Conservation (phyloP, 2,113 vertebrate species). For the Marmota flaviventris region DNA sequence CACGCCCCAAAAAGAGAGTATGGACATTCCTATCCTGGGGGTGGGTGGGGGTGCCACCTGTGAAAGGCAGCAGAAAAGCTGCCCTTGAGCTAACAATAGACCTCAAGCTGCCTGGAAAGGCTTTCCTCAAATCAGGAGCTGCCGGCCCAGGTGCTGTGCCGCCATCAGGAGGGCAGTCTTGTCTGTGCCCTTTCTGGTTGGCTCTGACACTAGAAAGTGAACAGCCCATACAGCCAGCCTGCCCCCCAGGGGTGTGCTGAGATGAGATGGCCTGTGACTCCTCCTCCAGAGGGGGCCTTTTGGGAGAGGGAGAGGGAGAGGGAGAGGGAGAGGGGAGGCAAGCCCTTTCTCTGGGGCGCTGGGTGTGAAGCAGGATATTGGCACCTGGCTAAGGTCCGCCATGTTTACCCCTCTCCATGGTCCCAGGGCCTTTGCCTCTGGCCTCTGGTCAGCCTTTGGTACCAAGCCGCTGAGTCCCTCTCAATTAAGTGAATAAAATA, state of each 20-base stretch:
- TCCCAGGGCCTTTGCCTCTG: background rate
- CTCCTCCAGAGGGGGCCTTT: background rate
- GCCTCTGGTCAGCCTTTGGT: background rate
- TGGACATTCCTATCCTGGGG: background rate
- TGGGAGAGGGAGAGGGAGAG: background rate
- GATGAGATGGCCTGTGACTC: background rate
- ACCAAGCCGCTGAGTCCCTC: background rate
- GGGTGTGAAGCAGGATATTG: background rate
- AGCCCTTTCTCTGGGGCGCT: background rate
- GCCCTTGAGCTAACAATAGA: slow-evolving; percentile 76
- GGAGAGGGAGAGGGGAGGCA: background rate
- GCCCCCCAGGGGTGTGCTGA: background rate
- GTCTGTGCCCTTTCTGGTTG: slow-evolving; percentile 80
- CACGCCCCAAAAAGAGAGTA: no score
- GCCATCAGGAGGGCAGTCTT: slow-evolving; percentile 77
- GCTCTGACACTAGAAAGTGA: slow-evolving; percentile 55
- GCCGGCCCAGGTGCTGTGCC: slow-evolving; percentile 78
- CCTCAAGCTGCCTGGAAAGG: slow-evolving; percentile 79
- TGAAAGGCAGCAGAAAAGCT: slow-evolving; percentile 65
- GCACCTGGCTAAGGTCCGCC: background rate
- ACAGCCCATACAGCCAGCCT: background rate
- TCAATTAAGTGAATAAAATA: background rate
- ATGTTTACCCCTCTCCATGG: background rate
- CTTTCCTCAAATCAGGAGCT: slow-evolving; percentile 83
- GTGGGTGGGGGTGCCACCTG: background rate